Base-by-base conservation (phyloP, 2,888 invertebrate species). In the Leptinotarsa juncta region DNA sequence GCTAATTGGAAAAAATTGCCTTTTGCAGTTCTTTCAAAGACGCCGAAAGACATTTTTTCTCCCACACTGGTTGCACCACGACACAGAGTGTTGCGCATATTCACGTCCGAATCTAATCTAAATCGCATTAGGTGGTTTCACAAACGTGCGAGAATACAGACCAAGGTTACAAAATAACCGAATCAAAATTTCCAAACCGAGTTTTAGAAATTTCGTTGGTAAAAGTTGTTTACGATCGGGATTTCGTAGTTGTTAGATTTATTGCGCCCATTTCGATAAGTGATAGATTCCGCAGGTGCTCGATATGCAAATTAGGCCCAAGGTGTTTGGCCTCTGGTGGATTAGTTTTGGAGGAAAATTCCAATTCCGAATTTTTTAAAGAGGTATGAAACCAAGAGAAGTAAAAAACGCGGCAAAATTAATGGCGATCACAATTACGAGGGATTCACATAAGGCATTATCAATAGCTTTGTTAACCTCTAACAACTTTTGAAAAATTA, bases 81-180 rank as follows among this genome's bases (percentile, higher is more conserved):
- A 16, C 26, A 42, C 42, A 18, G 32, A n/a, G 42, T 42, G 62
- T 62, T 62, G 62, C 62, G 57, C 23, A 57, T 57, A 53, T 53
- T 18, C 57, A 57, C 15, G 62, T 62, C 62, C 62, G 32, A 62
- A 62, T 62, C 62, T 62, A 62, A 62, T 62, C 42, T 62, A 26
- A 62, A 62, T 62, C 42, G 20, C 62, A 32, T 32, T 32, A 32
- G 3, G 42, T 42, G 53, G 67, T 75, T 75, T 70, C 75, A 75
- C 70, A 72, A 75, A 75, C 70, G 42, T 26, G 51, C n/a, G 74
- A 70, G 71, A 76, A 76, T 71, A 69, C 62, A 74, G 70, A 75
- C 75, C 77, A 77, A 77, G 75, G 77, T 77, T 77, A 75, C 67
- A 68, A 75, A 71, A 77, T 67, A 60, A 74, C 55, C 67, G 50